Conservation (phyloP, 2,113 vertebrate species). For the Siniperca chuatsi region DNA sequence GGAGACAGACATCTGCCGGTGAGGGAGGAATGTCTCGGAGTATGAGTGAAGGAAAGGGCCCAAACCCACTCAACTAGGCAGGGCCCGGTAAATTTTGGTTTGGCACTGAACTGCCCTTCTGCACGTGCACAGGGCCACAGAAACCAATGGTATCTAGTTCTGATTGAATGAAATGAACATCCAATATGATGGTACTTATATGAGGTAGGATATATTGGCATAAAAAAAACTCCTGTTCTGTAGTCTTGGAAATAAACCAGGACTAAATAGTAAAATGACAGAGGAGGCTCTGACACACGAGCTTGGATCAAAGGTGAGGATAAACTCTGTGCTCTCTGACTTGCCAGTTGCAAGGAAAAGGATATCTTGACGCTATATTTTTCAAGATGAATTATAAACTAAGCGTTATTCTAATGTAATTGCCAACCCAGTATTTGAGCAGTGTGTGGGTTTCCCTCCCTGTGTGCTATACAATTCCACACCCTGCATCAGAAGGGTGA, state of each 20-base stretch:
- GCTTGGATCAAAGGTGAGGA: conserved; percentile 58
- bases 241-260: conserved; percentile 51
- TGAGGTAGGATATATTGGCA: conserved; percentile 23
- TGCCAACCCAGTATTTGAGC: conserved; percentile 41
- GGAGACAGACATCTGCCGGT: conserved; percentile 71
- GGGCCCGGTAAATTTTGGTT: conserved; percentile 64
- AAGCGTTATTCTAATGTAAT: conserved; percentile 55
- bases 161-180: conserved; percentile 45
- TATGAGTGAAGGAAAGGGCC: conserved; percentile 59
- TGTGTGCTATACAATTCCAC: conserved; percentile 51
- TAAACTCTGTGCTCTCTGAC: conserved; percentile 32
- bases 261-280: conserved; percentile 38
- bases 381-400: conserved; percentile 50
- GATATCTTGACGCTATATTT: conserved; percentile 52
- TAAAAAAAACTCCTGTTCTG: conserved; percentile 21
- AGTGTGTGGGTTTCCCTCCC: conserved; percentile 45
- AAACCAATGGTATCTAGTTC: conserved; percentile 62
- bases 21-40: conserved; percentile 70
- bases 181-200: conserved; percentile 33
- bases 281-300: conserved; percentile 31
- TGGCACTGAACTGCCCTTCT: conserved; percentile 56
- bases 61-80: conserved; percentile 59
- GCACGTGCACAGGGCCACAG: conserved; percentile 56
- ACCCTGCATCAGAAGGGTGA: conserved; percentile 46
- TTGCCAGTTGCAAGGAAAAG: conserved; percentile 38